Percentiles rank a stretch among this genome's conserved stretches.
Conservation (phyloP, 2,113 vertebrate species). For the Apteryx owenii region DNA sequence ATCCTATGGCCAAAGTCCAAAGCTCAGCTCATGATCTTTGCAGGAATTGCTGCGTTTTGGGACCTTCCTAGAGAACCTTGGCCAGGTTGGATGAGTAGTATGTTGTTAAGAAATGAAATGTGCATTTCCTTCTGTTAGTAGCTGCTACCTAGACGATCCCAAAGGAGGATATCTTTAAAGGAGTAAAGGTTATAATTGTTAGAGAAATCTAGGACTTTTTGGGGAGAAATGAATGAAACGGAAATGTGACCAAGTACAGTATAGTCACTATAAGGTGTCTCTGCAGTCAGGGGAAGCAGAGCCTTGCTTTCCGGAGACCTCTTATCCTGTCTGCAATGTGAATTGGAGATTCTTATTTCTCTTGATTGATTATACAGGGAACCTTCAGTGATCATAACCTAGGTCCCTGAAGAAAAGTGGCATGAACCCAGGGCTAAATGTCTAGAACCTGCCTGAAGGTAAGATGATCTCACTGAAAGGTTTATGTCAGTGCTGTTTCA, state of each 20-base stretch:
- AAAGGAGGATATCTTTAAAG: not conserved
- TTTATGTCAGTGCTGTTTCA: not conserved
- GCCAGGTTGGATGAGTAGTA: rapidly evolving
- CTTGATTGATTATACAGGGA: not conserved
- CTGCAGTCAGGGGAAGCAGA: not conserved
- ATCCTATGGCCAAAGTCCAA: not conserved
- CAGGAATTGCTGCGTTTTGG: not conserved
- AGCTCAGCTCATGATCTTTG: not conserved
- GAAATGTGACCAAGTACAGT: not conserved
- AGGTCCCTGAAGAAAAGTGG: not conserved
- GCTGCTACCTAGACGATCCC: not conserved
- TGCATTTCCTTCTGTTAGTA: not conserved
- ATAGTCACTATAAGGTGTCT: not conserved
- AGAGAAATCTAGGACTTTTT: not conserved
- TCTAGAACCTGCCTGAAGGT: not conserved
- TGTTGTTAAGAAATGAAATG: not conserved
- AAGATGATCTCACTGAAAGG: not conserved
- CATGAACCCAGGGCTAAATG: not conserved
- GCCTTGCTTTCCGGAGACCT: not conserved
- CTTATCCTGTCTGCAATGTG: not conserved
- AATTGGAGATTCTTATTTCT: not conserved
- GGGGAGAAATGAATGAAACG: not conserved
- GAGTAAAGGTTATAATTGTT: not conserved
- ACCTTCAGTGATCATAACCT: not conserved
- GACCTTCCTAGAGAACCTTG: not conserved